Base-by-base conservation (phyloP, 2,888 invertebrate genomes). In the Ophioninae sp. region DNA sequence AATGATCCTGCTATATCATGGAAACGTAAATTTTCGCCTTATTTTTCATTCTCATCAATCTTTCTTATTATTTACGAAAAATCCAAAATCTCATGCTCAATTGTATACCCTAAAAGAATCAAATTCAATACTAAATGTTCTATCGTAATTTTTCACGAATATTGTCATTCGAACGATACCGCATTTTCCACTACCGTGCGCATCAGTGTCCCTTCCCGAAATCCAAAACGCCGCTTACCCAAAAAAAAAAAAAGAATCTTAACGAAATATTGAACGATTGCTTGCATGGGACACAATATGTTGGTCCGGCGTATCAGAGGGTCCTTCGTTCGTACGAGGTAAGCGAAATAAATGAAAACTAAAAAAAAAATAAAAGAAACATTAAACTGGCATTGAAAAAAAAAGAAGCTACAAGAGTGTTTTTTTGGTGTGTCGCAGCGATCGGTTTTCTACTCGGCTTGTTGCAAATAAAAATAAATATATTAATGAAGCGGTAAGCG, bases 231-330 rank as follows among this genome's bases (percentile, higher is more conserved):
- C 70, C 41, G 62, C 65, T 23, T 0, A 30, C 39, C 67, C 67
- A 81, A 81, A 67, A 41, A 44, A 67, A n/a, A n/a, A n/a, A n/a
- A n/a, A n/a, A n/a, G n/a, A n/a, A 67, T 59, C 7, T 21, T 23
- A 65, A 75, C 17, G 62, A 17, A 59, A 64, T 21, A 2, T 75
- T 67, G 50, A 81, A 78, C 74, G 23, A 79, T 20, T 57, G 84
- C 85, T 81, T 85, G 84, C 82, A 85, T 84, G 81, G 83, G 79
- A 86, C 86, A 86, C 82, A 81, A 83, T 81, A 83, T 81, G 84
- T 84, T 85, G 84, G 86, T 86, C 86, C 79, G 79, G 67, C 78
- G 70, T 50, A 61, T 84, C 79, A 81, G 79, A 50, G 62, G 70
- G 68, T 72, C 74, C 50, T 77, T 82, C 68, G 37, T 80, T 75